Percentiles rank a stretch among this genome's conserved stretches.
Evolutionary conservation across 1,140 invertebrate species (phyloP).

Genomic region (Brevipalpus yothersi): DNA sequence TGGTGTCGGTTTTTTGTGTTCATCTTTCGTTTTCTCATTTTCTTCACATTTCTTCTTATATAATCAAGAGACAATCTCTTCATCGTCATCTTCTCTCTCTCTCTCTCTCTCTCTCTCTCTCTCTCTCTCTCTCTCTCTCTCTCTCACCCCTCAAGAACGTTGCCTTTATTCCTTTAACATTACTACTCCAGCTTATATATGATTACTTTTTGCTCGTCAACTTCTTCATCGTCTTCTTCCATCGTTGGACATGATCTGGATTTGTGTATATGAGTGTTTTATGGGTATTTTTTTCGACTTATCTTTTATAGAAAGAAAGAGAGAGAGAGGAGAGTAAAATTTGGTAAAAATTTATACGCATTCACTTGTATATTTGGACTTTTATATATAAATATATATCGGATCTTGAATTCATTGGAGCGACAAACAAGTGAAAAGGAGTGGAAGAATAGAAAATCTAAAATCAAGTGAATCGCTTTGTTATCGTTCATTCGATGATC

Average conservation of each 20-base stretch:
- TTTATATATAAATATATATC: not conserved
- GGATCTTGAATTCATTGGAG: not conserved
- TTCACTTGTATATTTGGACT: too few species aligned
- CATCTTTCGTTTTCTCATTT: not conserved
- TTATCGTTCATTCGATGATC: not conserved
- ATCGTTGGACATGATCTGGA: not conserved
- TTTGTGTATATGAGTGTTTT: not conserved
- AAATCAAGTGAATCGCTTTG: not conserved
- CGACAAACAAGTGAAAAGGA: not conserved
- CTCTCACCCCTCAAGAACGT: too few species aligned
- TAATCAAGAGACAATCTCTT: not conserved
- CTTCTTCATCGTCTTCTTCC: not conserved
- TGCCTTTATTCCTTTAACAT: too few species aligned
- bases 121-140: slow-evolving; percentile 12
- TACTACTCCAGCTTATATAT: not conserved
- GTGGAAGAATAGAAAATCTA: not conserved
- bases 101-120: slow-evolving; percentile 8
- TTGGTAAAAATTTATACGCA: too few species aligned
- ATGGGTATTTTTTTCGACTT: too few species aligned
- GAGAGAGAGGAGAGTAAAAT: too few species aligned
- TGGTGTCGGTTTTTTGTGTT: not conserved
- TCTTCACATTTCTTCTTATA: not conserved
- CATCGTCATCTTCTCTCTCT: not conserved
- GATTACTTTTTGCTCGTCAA: not conserved
- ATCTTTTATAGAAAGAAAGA: too few species aligned